Base-by-base conservation (phyloP, 2,113 vertebrate species). In the Oreotrochilus melanogaster region DNA sequence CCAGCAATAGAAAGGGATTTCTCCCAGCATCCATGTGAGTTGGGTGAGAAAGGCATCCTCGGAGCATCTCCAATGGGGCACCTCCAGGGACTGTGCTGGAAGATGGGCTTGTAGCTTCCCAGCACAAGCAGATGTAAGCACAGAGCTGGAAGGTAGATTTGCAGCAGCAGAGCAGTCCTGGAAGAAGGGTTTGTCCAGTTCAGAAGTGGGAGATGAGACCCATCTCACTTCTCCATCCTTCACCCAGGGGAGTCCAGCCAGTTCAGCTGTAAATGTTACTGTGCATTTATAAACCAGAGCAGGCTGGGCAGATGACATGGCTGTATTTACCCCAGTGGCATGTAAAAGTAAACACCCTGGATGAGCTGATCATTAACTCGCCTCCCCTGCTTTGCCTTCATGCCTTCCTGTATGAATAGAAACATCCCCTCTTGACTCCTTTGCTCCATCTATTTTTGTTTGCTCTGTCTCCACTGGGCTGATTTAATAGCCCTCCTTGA, bases 251-350 rank as follows among this genome's bases (percentile, higher is more conserved):
- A 75, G 72, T 53, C 33, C 76, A 88, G 80, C 56, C 48, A 3
- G 37, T 70, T 95, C 80, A 74, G 94, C 83, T 61, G 57, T 57
- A 91, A 87, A 87, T 72, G 78, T 89, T 91, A 87, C 24, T 91
- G 57, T 60, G 2, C 87, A 30, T 94, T 91, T 92, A 85, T 89
- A 95, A 91, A 87, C 73, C 85, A 87, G 80, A 57, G 84, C 54
- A 73, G 81, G 17, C 82, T 73, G 85, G 48, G 76, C 72, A 47
- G 61, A 87, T 65, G 74, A 89, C 66, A 82, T 86, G 84, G 88
- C 83, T 93, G 47, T 94, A 67, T 94, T 96, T 97, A 94, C 66
- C 50, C 74, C 78, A 70, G 67, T 95, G 96, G 93, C 94, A 97
- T 88, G 89, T 78, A 86, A 94, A 96, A 97, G 95, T 88, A 94